Percentiles rank a stretch among this genome's conserved stretches.
Evolutionary conservation across 2,797 vertebrate genomes (phyloP).

Genomic region (Lepilemur septentrionalis): DNA sequence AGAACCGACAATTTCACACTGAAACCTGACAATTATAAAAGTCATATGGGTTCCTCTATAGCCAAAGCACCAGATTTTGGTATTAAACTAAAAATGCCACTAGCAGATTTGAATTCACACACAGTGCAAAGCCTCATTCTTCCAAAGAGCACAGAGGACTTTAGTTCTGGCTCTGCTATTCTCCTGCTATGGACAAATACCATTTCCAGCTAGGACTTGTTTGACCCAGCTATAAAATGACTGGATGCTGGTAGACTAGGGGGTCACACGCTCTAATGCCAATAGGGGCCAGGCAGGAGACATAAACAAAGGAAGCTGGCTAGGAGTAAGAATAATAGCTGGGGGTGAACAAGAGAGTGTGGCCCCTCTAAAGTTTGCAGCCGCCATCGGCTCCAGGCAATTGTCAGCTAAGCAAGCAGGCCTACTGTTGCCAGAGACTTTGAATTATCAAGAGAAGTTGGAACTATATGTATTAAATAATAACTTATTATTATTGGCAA

Average conservation of each 20-base stretch:
- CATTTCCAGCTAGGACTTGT: neutral
- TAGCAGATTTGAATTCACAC: neutral
- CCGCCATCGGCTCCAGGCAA: neutral
- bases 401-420: neutral
- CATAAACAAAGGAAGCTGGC: neutral
- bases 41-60: neutral
- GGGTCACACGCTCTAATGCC: neutral
- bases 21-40: neutral
- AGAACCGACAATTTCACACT: no score
- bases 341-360: neutral
- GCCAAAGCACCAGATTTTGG: neutral
- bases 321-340: neutral
- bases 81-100: neutral
- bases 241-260: neutral
- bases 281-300: neutral
- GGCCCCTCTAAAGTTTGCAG: neutral
- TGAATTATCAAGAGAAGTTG: neutral
- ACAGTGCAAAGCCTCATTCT: neutral
- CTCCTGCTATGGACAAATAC: neutral
- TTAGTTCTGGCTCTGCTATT: neutral
- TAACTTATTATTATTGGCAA: neutral
- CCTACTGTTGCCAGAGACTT: neutral
- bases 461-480: neutral
- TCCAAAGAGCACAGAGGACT: neutral
- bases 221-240: neutral